Evolutionary conservation across 2,113 vertebrate species (phyloP), one percentile per base, ranked within the genome.

Genomic region (Megaceryle maxima): DNA sequence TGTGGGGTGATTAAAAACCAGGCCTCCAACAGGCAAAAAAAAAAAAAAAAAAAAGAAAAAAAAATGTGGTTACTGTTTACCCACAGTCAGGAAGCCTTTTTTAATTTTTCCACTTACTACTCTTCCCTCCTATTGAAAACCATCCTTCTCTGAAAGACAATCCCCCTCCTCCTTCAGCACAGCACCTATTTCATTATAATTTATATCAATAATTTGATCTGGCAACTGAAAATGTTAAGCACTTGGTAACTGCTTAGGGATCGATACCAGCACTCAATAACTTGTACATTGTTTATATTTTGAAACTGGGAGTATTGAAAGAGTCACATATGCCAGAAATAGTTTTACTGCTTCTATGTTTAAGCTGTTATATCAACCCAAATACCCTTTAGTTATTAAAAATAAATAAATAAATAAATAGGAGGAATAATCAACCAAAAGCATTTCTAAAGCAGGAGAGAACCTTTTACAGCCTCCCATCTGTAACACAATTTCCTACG

Each of bases 1-100:
- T 98, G 98, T 98, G 98, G 98, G 98, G 98, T 98, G 98, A 98
- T 98, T 98, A 98, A 98, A 98, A 98, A 98, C 98, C 97, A 98
- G 98, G 96, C 98, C 97, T 98, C 98, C 98, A 98, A 98, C 98
- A 97, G 98, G 97, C 98, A 95, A 96, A 96, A 97, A 94, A 72
- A 85, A 69, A 77, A 88, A 81, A 73, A 75, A 97, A 95, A 72
- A 37, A 8, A 37, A n/a, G n/a, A 37, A 51, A 35, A 91, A 96
- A 97, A 97, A 98, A 98, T 88, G 98, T 98, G 98, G 97, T 98
- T 98, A 98, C 98, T 98, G 98, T 98, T 98, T 98, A 98, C 97
- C 97, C 98, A 98, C 98, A 98, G 97, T 97, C 97, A 98, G 97
- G 97, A 98, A 98, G 96, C 96, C 97, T 98, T 98, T 98, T 97